Conservation (phyloP, 2,888 invertebrate genomes). For the Drosophila longiperda region DNA sequence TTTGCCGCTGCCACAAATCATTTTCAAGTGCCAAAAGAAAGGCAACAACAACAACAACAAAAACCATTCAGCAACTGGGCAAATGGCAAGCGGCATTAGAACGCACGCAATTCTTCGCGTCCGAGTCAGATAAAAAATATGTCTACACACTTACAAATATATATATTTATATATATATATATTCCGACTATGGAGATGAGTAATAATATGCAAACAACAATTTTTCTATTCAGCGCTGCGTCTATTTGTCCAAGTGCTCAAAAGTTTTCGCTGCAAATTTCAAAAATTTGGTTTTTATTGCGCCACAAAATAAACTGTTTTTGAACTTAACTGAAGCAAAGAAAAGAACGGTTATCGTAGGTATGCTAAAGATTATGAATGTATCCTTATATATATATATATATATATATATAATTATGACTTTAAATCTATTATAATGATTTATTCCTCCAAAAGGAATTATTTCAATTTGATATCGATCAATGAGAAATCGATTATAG, state of each 20-base stretch:
- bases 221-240: conserved; percentile 17
- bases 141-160: conserved; percentile 1
- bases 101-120: conserved; percentile 52
- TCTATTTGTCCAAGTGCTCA: conserved; percentile 33
- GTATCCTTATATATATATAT: too few relatives aligned
- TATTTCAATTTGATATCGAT: not conserved
- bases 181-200: conserved; percentile 25
- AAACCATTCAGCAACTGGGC: conserved; percentile 23
- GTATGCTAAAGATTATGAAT: not conserved
- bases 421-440: not conserved
- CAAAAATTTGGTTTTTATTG: not conserved
- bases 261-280: conserved; percentile 43
- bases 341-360: not conserved
- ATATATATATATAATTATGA: too few relatives aligned
- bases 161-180: not conserved
- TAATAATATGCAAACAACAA: conserved; percentile 32
- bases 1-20: conserved; percentile 75
- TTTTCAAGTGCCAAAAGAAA: conserved; percentile 72
- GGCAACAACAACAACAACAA: conserved; percentile 18
- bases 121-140: conserved; percentile 40
- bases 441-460: not conserved
- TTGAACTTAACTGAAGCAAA: not conserved
- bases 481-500: not conserved
- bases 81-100: conserved; percentile 60
- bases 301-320: not conserved